Evolutionary conservation across 2,113 vertebrate genomes (phyloP).

Genomic region (Carassius gibelio): DNA sequence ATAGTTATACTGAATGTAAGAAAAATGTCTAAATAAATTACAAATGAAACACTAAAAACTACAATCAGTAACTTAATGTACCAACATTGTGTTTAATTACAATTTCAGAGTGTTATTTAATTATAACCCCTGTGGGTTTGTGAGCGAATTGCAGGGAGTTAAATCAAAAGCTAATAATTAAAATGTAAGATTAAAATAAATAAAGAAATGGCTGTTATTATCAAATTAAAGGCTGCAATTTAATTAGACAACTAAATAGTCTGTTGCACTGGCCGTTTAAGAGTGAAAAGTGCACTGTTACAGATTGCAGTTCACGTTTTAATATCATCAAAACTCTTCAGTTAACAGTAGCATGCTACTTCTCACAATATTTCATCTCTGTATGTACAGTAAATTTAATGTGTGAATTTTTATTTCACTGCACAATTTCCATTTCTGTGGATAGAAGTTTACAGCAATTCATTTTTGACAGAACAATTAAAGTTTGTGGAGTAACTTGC

Average conservation of each 20-base stretch:
- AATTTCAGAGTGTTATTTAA: neutral
- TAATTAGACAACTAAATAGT: neutral
- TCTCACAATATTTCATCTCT: neutral
- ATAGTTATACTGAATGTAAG: neutral
- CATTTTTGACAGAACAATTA: neutral
- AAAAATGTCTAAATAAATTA: neutral
- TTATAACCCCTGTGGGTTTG: neutral
- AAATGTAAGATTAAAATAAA: neutral
- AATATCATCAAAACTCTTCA: neutral
- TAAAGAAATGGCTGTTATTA: neutral
- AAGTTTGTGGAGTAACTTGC: neutral
- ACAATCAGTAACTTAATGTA: neutral
- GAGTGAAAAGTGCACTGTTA: neutral
- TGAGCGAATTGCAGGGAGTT: neutral
- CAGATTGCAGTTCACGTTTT: neutral
- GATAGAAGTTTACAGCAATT: too few relatives aligned
- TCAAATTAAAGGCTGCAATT: neutral
- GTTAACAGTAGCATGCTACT: neutral
- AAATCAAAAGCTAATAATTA: neutral
- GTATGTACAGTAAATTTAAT: neutral
- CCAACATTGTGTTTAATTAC: neutral
- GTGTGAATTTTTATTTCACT: neutral
- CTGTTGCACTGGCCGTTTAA: neutral
- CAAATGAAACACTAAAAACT: neutral
- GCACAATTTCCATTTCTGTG: too few relatives aligned